A percentile compares a stretch with the other conserved stretches of the same genome.
Evolutionary conservation across 2,113 vertebrate species (phyloP).

Genomic region (Percina caprodes): DNA sequence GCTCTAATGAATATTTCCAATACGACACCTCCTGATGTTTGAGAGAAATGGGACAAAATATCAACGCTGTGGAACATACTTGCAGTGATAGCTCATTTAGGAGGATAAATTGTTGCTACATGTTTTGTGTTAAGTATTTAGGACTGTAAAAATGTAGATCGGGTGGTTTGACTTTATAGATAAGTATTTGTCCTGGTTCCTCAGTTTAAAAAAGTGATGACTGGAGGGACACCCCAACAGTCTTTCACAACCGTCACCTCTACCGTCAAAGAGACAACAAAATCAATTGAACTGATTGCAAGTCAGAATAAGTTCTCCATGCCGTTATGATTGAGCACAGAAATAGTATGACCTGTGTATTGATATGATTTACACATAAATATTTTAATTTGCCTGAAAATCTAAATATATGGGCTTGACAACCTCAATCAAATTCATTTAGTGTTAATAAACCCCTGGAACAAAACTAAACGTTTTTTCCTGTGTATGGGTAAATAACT

Average conservation of each 20-base stretch:
- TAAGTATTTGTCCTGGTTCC: constrained; percentile 19
- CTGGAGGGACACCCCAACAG: neutral
- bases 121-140: constrained; percentile 18
- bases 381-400: neutral
- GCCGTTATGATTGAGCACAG: neutral
- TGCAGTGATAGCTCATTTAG: neutral
- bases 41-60: neutral
- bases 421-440: neutral
- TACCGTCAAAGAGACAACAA: neutral
- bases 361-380: neutral
- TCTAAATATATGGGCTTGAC: neutral
- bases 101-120: neutral
- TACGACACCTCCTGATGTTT: neutral
- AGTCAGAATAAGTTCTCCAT: neutral
- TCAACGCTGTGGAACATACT: no score
- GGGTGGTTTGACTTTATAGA: constrained; percentile 13
- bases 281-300: neutral
- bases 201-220: constrained; percentile 19
- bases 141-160: constrained; percentile 9
- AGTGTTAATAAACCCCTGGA: neutral
- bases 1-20: neutral
- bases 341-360: neutral
- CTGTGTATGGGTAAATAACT: neutral
- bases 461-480: neutral
- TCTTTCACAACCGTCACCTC: neutral